Percentiles rank a stretch among this genome's conserved stretches.
phyloP scores from a whole-genome alignment of 2,797 vertebrate genomes.

The Bovichtus variegatus region DNA sequence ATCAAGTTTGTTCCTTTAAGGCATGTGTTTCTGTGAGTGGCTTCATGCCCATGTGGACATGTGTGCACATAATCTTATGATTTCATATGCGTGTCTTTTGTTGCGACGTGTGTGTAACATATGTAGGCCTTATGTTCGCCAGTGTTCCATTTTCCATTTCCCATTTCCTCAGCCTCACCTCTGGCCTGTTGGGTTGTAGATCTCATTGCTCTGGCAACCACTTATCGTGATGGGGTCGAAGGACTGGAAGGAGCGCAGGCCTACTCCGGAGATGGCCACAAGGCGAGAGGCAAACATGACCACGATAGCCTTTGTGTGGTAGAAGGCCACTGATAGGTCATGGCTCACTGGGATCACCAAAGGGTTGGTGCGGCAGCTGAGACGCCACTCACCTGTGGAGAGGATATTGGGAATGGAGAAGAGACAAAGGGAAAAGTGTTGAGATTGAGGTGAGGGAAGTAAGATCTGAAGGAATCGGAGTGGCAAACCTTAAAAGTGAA shows the following conservation, averaged over 20 bases:
- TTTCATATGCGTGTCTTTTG: constrained; percentile 6
- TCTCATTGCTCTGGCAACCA: constrained; percentile 97
- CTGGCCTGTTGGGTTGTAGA: constrained; percentile 95
- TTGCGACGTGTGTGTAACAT: constrained; percentile 15
- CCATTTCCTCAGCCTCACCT: constrained; percentile 86
- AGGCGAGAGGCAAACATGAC: constrained; percentile 93
- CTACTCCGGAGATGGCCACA: constrained; percentile 97
- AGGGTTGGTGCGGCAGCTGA: constrained; percentile 98
- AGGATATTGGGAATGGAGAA: neutral
- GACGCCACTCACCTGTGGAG: constrained; percentile 91
- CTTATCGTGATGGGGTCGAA: constrained; percentile 98
- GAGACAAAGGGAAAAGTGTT: constrained; percentile 24
- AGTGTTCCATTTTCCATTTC: constrained; percentile 9
- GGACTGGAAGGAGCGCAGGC: constrained; percentile 97
- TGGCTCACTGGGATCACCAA: constrained; percentile 98
- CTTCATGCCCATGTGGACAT: neutral
- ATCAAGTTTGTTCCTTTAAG: neutral
- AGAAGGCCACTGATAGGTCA: constrained; percentile 97
- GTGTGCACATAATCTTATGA: neutral
- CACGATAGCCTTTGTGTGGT: constrained; percentile 94
- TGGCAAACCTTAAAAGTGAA: constrained; percentile 5
- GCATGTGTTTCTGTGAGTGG: neutral
- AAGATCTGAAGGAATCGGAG: neutral
- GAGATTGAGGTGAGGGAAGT: neutral
- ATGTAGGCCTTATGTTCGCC: constrained; percentile 7